Evolutionary conservation across 2,797 vertebrate genomes (phyloP).

Genomic region (Graptemys geographica): DNA sequence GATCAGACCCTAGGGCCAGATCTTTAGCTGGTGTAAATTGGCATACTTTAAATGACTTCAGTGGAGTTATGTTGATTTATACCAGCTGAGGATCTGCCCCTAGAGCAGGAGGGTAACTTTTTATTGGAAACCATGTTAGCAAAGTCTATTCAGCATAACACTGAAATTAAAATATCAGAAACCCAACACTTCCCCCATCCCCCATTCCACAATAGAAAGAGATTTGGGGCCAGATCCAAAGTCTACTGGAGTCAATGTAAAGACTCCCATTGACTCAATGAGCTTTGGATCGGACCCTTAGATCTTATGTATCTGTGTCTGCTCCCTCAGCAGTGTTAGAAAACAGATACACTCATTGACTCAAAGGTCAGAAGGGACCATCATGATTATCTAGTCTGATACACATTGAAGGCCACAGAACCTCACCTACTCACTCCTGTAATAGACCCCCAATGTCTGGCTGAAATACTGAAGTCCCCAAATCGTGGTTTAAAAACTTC

Average conservation of each 20-base stretch:
- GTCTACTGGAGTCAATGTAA: neutral
- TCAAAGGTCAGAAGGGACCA: neutral
- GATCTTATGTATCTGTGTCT: neutral
- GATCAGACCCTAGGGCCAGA: neutral
- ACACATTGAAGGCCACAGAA: neutral
- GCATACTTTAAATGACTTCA: neutral
- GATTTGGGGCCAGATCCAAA: neutral
- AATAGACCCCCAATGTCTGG: neutral
- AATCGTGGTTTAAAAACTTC: neutral
- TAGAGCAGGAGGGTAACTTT: neutral
- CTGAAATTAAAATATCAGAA: neutral
- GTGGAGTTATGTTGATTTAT: neutral
- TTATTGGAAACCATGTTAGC: neutral
- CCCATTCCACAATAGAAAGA: neutral
- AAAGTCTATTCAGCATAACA: neutral
- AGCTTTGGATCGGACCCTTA: slow-evolving; percentile 1
- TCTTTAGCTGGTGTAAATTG: neutral
- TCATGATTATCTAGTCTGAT: neutral
- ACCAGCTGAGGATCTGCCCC: neutral
- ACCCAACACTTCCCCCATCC: neutral
- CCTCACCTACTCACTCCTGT: neutral
- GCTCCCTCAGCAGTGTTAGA: neutral
- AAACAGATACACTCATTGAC: neutral
- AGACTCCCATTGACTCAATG: neutral
- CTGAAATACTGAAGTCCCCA: neutral